Conservation (phyloP, 1,140 invertebrate genomes). For the Scaptomyza hsui region DNA sequence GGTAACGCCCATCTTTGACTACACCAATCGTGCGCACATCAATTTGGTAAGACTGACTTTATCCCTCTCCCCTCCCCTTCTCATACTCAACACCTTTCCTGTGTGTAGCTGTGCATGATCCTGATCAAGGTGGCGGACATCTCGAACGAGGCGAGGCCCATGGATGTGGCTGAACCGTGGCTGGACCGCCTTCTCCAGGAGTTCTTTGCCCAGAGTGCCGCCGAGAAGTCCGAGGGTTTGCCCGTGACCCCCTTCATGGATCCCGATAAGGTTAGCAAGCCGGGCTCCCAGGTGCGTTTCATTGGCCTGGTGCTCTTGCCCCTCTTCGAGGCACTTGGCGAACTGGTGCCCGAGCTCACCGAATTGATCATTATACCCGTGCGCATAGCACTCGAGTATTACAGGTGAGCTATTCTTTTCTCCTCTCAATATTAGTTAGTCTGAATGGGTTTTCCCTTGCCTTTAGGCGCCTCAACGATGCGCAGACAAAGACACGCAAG, state of each 20-base stretch:
- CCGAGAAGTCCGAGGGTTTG: constrained; percentile 92
- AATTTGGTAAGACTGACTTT: constrained; percentile 88
- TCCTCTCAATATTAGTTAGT: too few species aligned
- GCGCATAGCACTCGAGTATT: constrained; percentile 87
- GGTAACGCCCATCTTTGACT: constrained; percentile 89
- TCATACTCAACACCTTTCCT: too few species aligned
- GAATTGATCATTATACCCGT: constrained; percentile 86
- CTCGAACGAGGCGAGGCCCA: constrained; percentile 93
- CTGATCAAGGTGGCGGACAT: constrained; percentile 95
- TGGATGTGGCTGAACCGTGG: constrained; percentile 94
- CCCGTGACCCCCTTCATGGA: constrained; percentile 96
- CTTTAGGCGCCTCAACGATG: constrained; percentile 77
- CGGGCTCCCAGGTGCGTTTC: constrained; percentile 93
- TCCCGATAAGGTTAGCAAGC: constrained; percentile 94
- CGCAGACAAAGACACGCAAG: constrained; percentile 79
- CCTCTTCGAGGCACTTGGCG: constrained; percentile 90
- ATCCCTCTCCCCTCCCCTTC: too few species aligned
- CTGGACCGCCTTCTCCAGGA: constrained; percentile 91
- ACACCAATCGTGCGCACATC: constrained; percentile 89
- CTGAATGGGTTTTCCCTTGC: too few species aligned
- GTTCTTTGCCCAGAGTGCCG: constrained; percentile 93
- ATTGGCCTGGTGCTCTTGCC: constrained; percentile 93
- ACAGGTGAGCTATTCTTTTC: constrained; percentile 66
- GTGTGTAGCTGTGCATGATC: constrained; percentile 90
- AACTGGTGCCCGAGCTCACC: constrained; percentile 88